Evolutionary conservation across 2,888 invertebrate species (phyloP).

Genomic region (Drosophila borborema): DNA sequence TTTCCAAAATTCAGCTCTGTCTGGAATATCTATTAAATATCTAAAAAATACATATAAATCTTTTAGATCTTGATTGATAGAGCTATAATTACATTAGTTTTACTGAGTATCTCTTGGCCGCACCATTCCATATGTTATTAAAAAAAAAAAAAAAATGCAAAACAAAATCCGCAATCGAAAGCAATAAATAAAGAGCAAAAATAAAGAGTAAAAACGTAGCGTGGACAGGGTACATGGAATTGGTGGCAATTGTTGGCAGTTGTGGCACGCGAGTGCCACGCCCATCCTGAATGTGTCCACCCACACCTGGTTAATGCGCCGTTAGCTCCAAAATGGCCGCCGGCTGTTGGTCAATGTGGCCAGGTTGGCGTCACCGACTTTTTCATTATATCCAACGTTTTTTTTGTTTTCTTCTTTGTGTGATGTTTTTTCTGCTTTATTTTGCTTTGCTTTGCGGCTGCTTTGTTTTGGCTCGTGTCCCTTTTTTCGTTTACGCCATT

Average conservation of each 20-base stretch:
- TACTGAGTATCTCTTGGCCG: slow-evolving; percentile 27
- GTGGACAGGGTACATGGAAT: slow-evolving; percentile 53
- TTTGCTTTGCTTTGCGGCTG: slow-evolving; percentile 61
- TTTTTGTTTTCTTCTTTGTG: slow-evolving; percentile 3
- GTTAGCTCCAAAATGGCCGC: slow-evolving; percentile 71
- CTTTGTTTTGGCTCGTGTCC: slow-evolving; percentile 77
- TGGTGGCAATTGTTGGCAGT: slow-evolving; percentile 73
- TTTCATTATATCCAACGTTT: slow-evolving; percentile 56
- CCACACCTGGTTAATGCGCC: slow-evolving; percentile 75
- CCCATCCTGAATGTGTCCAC: slow-evolving; percentile 28
- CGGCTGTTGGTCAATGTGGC: slow-evolving; percentile 77
- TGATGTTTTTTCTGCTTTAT: slow-evolving; percentile 22
- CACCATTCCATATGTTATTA: slow-evolving; percentile 11
- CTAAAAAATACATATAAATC: background rate
- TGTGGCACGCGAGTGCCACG: slow-evolving; percentile 62
- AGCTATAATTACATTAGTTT: background rate
- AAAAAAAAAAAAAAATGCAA: slow-evolving; percentile 71
- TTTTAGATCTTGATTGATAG: background rate
- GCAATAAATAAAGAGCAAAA: slow-evolving; percentile 23
- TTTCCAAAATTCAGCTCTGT: background rate
- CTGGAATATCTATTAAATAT: background rate
- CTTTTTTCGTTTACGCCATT: slow-evolving; percentile 81
- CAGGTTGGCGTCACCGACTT: slow-evolving; percentile 74
- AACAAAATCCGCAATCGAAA: slow-evolving; percentile 22
- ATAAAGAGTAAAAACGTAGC: background rate